Base-by-base conservation (phyloP, 2,797 vertebrate species). In the Sandelia bainsii region DNA sequence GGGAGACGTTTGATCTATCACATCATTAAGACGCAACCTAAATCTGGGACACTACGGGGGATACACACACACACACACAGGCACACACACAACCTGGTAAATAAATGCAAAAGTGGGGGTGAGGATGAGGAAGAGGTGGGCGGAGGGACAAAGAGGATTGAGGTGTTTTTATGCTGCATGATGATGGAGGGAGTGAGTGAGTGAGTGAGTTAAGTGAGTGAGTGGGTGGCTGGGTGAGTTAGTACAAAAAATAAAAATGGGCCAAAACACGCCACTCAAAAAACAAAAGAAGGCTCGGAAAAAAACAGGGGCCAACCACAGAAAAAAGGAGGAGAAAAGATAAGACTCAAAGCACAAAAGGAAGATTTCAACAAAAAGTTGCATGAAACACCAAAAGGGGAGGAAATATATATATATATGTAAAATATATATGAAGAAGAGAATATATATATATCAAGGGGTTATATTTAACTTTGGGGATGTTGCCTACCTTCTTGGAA, bases 401-500 rank as follows among this genome's bases (percentile, higher is more conserved):
- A 79, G 79, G 59, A 82, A 78, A 80, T 80, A 81, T 81, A 80
- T 78, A 83, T 70, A 58, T 52, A 59, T 40, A 77, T 72, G 11
- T 78, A 63, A 83, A 84, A 92, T 89, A 91, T 89, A 92, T 91
- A 90, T 90, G 77, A 83, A 86, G 82, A 79, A 72, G 85, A 90
- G 83, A 85, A 69, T 82, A 81, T 82, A 80, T 79, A 75, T 88
- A 92, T 82, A 90, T 81, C 69, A 90, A 93, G 85, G 86, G 86
- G 87, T 92, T 89, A 92, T 90, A 86, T 88, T 92, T 82, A 91
- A 89, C 84, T 63, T 94, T 92, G 91, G 93, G 92, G 90, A 67
- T 87, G 91, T 95, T 94, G 94, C 97, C 97, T 98, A 98, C 97
- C 97, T 98, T 98, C 96, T 96, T 83, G 96, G 95, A 95, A 98